phyloP scores from a whole-genome alignment of 1,140 invertebrate species.

The Chlorops oryzae region DNA sequence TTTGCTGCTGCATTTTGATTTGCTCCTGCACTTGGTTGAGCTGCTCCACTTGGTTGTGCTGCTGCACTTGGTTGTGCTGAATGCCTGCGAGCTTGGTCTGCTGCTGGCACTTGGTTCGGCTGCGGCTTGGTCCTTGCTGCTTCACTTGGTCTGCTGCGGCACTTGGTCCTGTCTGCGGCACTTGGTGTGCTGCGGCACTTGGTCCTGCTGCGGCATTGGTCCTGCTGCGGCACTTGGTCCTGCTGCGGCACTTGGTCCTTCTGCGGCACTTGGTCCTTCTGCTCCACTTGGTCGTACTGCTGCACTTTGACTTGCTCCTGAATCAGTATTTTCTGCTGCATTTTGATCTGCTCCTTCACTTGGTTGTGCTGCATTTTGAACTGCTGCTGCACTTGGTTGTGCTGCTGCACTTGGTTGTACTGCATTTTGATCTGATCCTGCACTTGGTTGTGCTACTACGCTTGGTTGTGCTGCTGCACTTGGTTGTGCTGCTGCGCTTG shows the following conservation, averaged over 20 bases:
- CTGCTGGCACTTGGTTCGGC: too few species aligned
- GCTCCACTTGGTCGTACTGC: conserved; percentile 15
- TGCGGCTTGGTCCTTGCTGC: neutral
- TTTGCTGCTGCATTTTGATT: neutral
- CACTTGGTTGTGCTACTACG: neutral
- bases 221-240: neutral
- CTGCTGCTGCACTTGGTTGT: conserved; percentile 8
- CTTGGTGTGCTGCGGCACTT: conserved; percentile 2
- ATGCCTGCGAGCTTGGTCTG: too few species aligned
- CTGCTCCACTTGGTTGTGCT: conserved; percentile 8
- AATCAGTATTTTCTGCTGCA: neutral
- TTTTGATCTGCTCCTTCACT: neutral
- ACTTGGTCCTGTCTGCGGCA: neutral
- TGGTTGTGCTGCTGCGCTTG: conserved; percentile 3
- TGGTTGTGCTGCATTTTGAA: too few species aligned
- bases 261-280: too few species aligned
- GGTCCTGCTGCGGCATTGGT: neutral
- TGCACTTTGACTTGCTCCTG: conserved; percentile 12
- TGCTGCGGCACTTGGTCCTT: neutral
- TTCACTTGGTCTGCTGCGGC: conserved; percentile 3
- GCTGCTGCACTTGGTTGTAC: neutral
- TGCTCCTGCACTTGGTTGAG: neutral
- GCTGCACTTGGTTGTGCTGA: neutral
- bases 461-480: too few species aligned
- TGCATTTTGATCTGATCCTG: too few species aligned